Base-by-base conservation (phyloP, 1,140 invertebrate species). In the Drosophila pachea region DNA sequence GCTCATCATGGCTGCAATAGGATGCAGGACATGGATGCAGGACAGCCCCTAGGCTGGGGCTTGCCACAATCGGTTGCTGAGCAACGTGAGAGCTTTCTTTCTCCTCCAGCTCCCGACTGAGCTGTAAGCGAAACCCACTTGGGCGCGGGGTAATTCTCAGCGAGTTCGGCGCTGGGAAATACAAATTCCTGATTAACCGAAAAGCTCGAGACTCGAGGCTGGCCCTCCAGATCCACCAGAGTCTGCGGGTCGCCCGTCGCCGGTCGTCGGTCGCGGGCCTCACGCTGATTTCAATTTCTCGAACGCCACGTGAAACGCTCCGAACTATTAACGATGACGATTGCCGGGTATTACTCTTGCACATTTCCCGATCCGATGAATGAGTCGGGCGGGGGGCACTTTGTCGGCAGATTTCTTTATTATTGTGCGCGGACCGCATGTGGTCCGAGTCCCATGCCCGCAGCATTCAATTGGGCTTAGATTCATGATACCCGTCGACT, bases 261-360 rank as follows among this genome's bases (percentile, higher is more conserved):
- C 2, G 42, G 60, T 48, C 38, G 14, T 11, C 33, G 50, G 12
- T 42, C 38, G 33, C 35, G 38, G 56, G 65, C 79, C 61, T 42
- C 78, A 84, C 78, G 78, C 78, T 83, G 78, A 68, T 83, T 84
- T 83, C 78, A 83, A 83, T 83, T 83, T 83, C 81, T 83, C 65
- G 73, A 79, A 63, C 79, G 70, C 78, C 78, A 76, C 78, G 72
- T 83, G 78, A 83, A 83, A 76, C 78, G 79, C 76, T 83, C 79
- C 78, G 86, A 83, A 83, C 84, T 86, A 84, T 84, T 83, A 83
- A 83, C 74, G 76, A 83, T 79, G 75, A 61, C 76, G 76, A 73
- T 81, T 64, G 78, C 60, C 49, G 61, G 32, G 58, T 62, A 69
- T 73, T 76, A 63, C 56, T 66, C 65, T 83, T 83, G 79, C 68